Base-by-base conservation (phyloP, 2,888 invertebrate species). In the Agrilus mali region DNA sequence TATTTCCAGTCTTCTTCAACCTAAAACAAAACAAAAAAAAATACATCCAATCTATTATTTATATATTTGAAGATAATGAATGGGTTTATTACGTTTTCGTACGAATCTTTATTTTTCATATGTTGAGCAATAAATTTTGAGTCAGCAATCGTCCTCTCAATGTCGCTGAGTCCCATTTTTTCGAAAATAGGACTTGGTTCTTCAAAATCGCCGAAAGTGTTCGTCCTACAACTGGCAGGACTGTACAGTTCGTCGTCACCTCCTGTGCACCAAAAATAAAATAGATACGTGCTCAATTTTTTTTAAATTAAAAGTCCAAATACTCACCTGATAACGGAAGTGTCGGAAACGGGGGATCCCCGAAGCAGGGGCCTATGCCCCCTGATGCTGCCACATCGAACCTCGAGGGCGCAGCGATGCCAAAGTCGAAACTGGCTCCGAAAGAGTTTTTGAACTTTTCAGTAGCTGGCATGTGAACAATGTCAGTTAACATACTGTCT, bases 1-100 rank as follows among this genome's bases (percentile, higher is more conserved):
- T 93, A 96, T 68, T 95, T 95, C 96, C 96, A 96, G 71, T 96
- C 96, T 70, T 94, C 93, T 68, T 87, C 88, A 60, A 92, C 88
- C 90, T 90, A 69, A 2, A n/a, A n/a, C n/a, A n/a, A n/a, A n/a
- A 67, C 63, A 41, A 47, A 17, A 47, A 51, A 40, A 47, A 35
- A 41, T 46, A 35, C 34, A 34, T 33, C 7, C n/a, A 33, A 33
- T 33, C 13, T 33, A 33, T 4, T 33, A 7, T 7, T 33, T 6
- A n/a, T 13, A 7, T 33, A 5, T 33, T 33, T 33, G 10, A 33
- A 6, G 4, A 7, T 3, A 2, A 35, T 13, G 13, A 35, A 16
- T 33, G 14, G 2, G 17, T 42, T 62, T 82, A 87, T 84, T 74
- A 92, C 92, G 69, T 84, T 87, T 69, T 89, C 90, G 68, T 90